Evolutionary conservation across 2,797 vertebrate species (phyloP), one percentile per base, ranked within the genome.

Genomic region (Sebastes reedi): DNA sequence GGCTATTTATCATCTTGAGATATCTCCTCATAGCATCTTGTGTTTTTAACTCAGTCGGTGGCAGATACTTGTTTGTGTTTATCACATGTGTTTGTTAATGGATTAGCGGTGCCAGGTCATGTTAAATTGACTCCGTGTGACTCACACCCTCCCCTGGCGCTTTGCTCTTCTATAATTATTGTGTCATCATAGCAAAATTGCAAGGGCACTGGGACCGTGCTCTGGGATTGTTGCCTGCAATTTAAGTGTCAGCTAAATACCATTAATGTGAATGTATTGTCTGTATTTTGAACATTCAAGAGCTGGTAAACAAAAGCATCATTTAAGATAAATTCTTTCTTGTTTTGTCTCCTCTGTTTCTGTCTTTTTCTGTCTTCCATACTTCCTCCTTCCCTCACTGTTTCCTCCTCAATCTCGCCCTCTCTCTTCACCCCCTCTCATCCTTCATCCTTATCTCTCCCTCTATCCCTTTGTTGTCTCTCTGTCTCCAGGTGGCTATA

Each of bases 401-500:
- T 77, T 65, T 71, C 46, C 27, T 65, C 62, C 34, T 39, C 68
- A 10, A 67, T 61, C 60, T 77, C 10, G 1, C 70, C n/a, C n/a
- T 46, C 62, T 55, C 25, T 13, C 61, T 36, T 76, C 24, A 66
- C 64, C 50, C 25, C 69, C 30, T 84, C 24, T 62, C n/a, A 12
- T 75, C 71, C 25, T 86, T 81, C 29, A 56, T 83, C 39, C 34
- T 75, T 13, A 36, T 50, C 61, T 32, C 55, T 73, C 24, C 69
- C 42, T 91, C 55, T 79, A 12, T 88, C 62, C 39, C 39, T 72
- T 50, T 83, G 59, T 58, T 61, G 8, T 82, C 46, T 87, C 59
- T 67, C n/a, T 61, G 25, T 86, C 75, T 91, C 71, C 89, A 99
- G 99, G 99, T 99, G 89, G 99, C 99, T 0, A 99, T 99, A 88